A percentile compares a stretch with the other conserved stretches of the same genome.
Evolutionary conservation across 2,888 invertebrate species (phyloP).

Genomic region (Ditula angustiorana): DNA sequence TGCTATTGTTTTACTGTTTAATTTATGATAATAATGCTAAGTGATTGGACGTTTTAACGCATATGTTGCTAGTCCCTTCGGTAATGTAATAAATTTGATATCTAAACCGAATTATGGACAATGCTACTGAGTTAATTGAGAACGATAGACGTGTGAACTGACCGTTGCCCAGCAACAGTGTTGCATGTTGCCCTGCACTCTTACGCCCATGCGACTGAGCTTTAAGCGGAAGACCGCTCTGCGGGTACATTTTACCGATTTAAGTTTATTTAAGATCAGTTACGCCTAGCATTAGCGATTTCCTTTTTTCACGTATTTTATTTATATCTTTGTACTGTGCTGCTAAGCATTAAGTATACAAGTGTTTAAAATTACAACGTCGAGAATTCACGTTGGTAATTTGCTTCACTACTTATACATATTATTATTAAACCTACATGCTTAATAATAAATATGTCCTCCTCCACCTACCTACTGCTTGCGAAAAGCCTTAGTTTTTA

Average conservation of each 20-base stretch:
- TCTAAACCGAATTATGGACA: not conserved
- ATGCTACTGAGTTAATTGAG: not conserved
- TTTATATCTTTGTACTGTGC: not conserved
- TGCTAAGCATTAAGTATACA: not conserved
- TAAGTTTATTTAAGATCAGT: no score
- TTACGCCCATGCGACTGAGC: no score
- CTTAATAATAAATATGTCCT: not conserved
- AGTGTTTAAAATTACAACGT: not conserved
- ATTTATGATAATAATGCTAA: not conserved
- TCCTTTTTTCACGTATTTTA: not conserved
- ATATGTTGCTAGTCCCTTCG: not conserved
- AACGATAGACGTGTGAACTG: no score
- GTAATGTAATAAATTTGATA: not conserved
- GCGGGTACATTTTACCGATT: no score
- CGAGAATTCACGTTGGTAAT: not conserved
- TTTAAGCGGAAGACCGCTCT: no score
- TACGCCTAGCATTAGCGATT: conserved; percentile 5
- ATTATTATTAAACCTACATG: not conserved
- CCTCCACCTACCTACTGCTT: conserved; percentile 18
- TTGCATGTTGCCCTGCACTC: no score
- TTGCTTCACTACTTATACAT: no score
- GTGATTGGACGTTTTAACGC: not conserved
- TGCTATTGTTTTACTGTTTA: not conserved
- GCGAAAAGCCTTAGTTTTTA: conserved; percentile 49
- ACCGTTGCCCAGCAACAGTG: no score